These are phyloP conservation scores for Eudyptes chrysolophus DNA, from an alignment of 2,113 vertebrate genomes.

Conservation along the genomic window DNA sequence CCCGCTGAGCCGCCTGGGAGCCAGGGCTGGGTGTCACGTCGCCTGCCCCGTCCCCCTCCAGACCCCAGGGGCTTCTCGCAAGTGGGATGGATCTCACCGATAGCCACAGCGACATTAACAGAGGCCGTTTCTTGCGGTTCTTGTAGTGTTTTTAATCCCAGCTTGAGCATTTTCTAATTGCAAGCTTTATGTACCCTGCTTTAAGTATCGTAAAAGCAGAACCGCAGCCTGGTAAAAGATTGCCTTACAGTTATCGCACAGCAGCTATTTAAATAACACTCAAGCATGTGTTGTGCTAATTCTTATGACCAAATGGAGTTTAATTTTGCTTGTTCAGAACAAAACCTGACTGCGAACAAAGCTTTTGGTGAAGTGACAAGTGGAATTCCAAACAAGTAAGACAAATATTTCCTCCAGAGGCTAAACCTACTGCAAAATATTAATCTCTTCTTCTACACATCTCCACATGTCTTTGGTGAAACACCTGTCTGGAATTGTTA, in stretches of 20 bases:
- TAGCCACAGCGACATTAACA: background rate
- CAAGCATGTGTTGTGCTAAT: conserved; percentile 60
- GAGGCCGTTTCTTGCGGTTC: background rate
- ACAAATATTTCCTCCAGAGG: conserved; percentile 78
- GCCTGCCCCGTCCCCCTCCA: background rate
- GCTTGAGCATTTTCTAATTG: conserved; percentile 12
- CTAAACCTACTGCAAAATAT: conserved; percentile 76
- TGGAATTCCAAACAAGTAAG: conserved; percentile 75
- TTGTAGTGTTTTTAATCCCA: background rate
- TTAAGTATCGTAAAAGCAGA: background rate
- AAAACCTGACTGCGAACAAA: conserved; percentile 59
- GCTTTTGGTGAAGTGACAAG: conserved; percentile 73
- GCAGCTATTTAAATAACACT: conserved; percentile 58
- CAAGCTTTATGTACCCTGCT: background rate
- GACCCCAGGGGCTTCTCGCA: background rate
- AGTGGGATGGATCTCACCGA: background rate
- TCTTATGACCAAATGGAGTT: conserved; percentile 58
- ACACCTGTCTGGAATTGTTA: conserved; percentile 82
- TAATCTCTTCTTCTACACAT: conserved; percentile 76
- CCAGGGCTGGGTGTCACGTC: background rate
- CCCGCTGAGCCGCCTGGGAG: rapidly evolving
- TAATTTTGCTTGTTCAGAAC: conserved; percentile 68
- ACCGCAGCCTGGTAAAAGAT: conserved; percentile 3
- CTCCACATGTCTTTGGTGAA: conserved; percentile 77
- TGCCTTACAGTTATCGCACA: conserved; percentile 49